phyloP scores from a whole-genome alignment of 2,888 invertebrate species.

The Plebejus melissa region DNA sequence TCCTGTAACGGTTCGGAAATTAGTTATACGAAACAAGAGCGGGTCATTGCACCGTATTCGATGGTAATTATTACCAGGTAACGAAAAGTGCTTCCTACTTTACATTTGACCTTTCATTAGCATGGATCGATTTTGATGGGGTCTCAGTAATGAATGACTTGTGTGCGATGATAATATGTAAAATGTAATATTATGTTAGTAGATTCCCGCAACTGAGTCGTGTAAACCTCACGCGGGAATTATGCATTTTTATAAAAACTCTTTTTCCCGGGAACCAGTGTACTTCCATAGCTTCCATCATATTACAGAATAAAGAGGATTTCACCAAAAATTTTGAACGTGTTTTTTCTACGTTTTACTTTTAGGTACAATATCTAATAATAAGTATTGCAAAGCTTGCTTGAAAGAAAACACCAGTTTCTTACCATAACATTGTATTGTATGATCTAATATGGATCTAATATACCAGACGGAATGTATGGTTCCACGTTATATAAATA shows the following conservation, averaged over 20 bases:
- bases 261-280: no score
- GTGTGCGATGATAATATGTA: no score
- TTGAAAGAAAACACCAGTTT: neutral
- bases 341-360: no score
- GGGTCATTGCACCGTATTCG: conserved; percentile 35
- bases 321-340: no score
- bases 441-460: conserved; percentile 9
- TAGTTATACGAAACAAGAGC: conserved; percentile 41
- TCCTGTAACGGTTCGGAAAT: conserved; percentile 45
- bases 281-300: no score
- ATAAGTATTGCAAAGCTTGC: no score
- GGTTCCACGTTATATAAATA: conserved; percentile 24
- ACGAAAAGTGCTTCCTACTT: conserved; percentile 27
- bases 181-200: no score
- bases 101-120: conserved; percentile 17
- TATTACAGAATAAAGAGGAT: no score
- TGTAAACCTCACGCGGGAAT: no score
- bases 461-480: conserved; percentile 10
- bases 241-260: no score
- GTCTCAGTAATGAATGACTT: conserved; percentile 1
- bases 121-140: conserved; percentile 6
- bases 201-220: no score
- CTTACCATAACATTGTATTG: neutral
- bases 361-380: no score
- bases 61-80: conserved; percentile 37